These are phyloP conservation scores for Lepus timidus DNA, from an alignment of 2,113 vertebrate genomes.

Conservation along the genomic window DNA sequence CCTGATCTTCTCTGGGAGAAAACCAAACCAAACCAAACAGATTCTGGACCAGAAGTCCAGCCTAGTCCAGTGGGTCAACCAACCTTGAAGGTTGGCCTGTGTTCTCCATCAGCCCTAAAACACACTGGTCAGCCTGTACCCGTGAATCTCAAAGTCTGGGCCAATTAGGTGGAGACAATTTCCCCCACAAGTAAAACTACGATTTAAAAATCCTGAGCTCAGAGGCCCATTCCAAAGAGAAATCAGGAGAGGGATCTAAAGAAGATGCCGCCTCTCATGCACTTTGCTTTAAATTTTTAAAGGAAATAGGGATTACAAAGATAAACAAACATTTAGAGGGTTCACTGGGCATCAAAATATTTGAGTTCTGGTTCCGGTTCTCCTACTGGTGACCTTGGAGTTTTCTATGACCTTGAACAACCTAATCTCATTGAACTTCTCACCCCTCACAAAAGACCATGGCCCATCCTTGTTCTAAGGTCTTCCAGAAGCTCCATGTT, in stretches of 20 bases:
- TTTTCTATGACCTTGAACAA: background rate
- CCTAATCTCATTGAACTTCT: background rate
- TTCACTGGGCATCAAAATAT: background rate
- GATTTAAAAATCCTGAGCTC: background rate
- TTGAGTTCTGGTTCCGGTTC: background rate
- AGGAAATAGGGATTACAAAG: background rate
- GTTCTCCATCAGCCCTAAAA: rapidly evolving
- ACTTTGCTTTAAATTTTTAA: background rate
- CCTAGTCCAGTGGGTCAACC: background rate
- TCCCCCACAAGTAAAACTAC: background rate
- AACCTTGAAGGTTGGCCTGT: background rate
- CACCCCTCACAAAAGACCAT: background rate
- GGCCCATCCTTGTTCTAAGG: background rate
- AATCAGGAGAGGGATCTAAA: background rate
- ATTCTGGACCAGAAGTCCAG: background rate
- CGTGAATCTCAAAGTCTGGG: background rate
- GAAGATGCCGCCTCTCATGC: background rate
- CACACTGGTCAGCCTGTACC: no score
- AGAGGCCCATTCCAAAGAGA: background rate
- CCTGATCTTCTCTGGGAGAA: background rate
- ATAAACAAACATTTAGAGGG: background rate
- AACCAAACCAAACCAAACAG: background rate
- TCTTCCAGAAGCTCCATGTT: background rate
- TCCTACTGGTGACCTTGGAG: background rate
- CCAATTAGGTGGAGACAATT: background rate